These are phyloP conservation scores for Hozukius guyotensis DNA, from an alignment of 2,797 vertebrate genomes.

Conservation along the genomic window DNA sequence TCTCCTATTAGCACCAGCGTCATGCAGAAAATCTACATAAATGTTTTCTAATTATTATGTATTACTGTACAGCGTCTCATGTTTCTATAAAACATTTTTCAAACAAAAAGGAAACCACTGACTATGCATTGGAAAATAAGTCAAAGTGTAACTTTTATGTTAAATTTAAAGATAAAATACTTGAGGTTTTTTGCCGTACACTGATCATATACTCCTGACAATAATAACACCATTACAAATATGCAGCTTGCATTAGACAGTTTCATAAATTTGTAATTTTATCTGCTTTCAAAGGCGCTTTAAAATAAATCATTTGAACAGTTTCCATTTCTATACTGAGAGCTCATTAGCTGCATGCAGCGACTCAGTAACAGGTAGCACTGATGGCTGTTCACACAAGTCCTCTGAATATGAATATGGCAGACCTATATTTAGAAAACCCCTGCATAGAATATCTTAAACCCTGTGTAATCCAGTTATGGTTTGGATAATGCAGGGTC, in stretches of 20 bases:
- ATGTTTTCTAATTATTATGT: neutral
- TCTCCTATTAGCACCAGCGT: neutral
- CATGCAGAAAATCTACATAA: too few species aligned
- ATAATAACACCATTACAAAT: neutral
- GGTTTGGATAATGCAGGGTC: neutral
- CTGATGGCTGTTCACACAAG: neutral
- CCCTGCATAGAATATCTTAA: neutral
- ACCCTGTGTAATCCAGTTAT: slow-evolving; percentile 11
- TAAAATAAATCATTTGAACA: neutral
- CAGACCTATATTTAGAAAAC: slow-evolving; percentile 25
- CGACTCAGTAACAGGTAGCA: neutral
- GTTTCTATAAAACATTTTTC: neutral
- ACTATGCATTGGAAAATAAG: neutral
- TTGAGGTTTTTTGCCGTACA: neutral
- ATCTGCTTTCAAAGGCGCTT: neutral
- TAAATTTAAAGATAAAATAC: neutral
- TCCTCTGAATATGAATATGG: neutral
- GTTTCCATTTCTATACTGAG: neutral
- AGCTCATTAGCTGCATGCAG: neutral
- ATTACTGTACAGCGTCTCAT: neutral
- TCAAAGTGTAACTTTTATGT: neutral
- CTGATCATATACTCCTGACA: neutral
- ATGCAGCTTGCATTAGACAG: neutral
- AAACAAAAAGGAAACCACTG: neutral
- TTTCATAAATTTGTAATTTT: neutral